phyloP scores from a whole-genome alignment of 2,797 vertebrate species.

The Malurus splendens region DNA sequence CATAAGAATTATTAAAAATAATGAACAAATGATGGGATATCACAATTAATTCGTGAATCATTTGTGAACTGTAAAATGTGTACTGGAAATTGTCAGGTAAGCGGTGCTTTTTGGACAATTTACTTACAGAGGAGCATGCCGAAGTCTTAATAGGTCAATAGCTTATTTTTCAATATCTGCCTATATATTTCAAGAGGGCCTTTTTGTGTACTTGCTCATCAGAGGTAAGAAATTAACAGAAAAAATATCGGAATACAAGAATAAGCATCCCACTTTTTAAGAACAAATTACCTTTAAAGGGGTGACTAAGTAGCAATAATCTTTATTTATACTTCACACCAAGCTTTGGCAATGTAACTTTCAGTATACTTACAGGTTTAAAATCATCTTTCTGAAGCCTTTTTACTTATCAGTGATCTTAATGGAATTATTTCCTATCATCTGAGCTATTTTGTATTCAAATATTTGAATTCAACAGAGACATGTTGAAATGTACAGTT shows the following conservation, averaged over 20 bases:
- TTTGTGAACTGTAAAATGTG: background rate
- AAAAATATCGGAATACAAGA: background rate
- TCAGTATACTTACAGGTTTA: background rate
- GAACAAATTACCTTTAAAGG: background rate
- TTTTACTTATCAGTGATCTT: conserved; percentile 8
- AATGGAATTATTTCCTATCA: background rate
- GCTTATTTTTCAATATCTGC: background rate
- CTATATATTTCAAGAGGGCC: background rate
- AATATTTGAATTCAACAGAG: background rate
- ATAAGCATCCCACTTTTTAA: background rate
- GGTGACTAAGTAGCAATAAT: background rate
- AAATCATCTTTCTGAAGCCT: background rate
- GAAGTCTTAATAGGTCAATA: background rate
- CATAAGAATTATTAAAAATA: background rate
- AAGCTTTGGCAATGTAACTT: background rate
- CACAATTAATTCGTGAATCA: background rate
- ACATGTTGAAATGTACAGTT: background rate
- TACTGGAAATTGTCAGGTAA: background rate
- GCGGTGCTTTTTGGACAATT: background rate
- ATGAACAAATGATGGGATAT: background rate
- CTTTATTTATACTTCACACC: background rate
- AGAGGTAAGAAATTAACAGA: background rate
- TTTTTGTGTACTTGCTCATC: background rate
- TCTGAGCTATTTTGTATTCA: conserved; percentile 13
- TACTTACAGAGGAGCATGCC: background rate